Conservation (phyloP, 2,113 vertebrate species). For the Thermophis baileyi region DNA sequence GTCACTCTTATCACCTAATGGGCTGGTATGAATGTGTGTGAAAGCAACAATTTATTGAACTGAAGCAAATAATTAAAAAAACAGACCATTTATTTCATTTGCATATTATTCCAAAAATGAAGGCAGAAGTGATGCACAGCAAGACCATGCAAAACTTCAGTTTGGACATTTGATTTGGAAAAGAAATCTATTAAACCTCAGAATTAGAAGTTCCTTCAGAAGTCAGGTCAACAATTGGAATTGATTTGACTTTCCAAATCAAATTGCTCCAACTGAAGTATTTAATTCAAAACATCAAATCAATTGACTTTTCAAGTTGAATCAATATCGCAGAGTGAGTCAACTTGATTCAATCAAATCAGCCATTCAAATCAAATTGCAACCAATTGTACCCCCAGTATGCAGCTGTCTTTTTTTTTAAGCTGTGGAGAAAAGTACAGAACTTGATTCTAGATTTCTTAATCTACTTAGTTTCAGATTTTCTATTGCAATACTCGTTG, state of each 20-base stretch:
- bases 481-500: not conserved
- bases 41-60: not conserved
- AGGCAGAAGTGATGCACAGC: not conserved
- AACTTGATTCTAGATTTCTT: not conserved
- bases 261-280: not conserved
- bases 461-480: not conserved
- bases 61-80: not conserved
- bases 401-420: too few relatives aligned
- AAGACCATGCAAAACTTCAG: not conserved
- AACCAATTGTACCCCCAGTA: not conserved
- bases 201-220: not conserved
- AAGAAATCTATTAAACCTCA: not conserved
- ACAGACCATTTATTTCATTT: not conserved
- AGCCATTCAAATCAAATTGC: not conserved
- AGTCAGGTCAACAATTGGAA: not conserved
- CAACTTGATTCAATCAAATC: not conserved
- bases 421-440: not conserved
- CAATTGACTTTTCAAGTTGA: not conserved
- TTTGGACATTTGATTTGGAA: not conserved
- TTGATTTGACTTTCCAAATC: not conserved
- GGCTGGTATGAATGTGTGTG: not conserved
- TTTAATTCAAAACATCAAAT: not conserved
- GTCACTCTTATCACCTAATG: not conserved
- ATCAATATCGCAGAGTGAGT: not conserved
- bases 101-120: not conserved